Percentiles rank a stretch among this genome's conserved stretches.
phyloP scores from a whole-genome alignment of 2,888 invertebrate species.

The Callyntrura guangdongensis region DNA sequence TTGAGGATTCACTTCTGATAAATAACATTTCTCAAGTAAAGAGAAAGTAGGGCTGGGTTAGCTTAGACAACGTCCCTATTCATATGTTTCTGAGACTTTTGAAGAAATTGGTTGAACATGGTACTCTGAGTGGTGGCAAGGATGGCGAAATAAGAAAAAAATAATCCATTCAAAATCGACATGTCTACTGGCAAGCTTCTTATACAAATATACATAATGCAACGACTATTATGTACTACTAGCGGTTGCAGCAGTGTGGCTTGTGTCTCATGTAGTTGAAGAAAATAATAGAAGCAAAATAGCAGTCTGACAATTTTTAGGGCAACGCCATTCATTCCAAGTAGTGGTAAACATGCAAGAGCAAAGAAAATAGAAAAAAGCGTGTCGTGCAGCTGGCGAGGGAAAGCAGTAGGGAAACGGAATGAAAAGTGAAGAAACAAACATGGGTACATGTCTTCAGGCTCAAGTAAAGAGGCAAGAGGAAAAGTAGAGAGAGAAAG shows the following conservation, averaged over 20 bases:
- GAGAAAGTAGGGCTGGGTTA: slow-evolving; percentile 9
- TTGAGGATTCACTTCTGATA: slow-evolving; percentile 62
- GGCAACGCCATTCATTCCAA: slow-evolving; percentile 25
- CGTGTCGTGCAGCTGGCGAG: slow-evolving; percentile 47
- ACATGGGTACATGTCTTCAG: not conserved
- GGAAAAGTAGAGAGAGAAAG: not conserved
- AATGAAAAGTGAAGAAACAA: slow-evolving; percentile 21
- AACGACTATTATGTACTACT: not conserved
- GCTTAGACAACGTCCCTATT: not conserved
- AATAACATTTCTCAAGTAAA: slow-evolving; percentile 54
- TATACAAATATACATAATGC: not conserved
- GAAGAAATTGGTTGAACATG: slow-evolving; percentile 57
- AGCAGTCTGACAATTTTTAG: slow-evolving; percentile 39
- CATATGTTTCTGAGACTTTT: slow-evolving; percentile 26
- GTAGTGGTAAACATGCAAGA: slow-evolving; percentile 28
- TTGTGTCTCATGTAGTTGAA: slow-evolving; percentile 2
- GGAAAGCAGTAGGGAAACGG: slow-evolving; percentile 3
- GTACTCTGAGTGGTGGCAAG: slow-evolving; percentile 8
- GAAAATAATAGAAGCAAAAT: slow-evolving; percentile 33
- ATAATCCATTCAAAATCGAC: slow-evolving; percentile 53
- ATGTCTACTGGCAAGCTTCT: not conserved
- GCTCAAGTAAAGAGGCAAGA: not conserved
- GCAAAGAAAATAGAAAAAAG: not conserved
- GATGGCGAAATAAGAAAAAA: slow-evolving; percentile 37
- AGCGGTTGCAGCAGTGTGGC: not conserved